phyloP scores from a whole-genome alignment of 2,888 invertebrate genomes.

The Sarcophaga carnaria region DNA sequence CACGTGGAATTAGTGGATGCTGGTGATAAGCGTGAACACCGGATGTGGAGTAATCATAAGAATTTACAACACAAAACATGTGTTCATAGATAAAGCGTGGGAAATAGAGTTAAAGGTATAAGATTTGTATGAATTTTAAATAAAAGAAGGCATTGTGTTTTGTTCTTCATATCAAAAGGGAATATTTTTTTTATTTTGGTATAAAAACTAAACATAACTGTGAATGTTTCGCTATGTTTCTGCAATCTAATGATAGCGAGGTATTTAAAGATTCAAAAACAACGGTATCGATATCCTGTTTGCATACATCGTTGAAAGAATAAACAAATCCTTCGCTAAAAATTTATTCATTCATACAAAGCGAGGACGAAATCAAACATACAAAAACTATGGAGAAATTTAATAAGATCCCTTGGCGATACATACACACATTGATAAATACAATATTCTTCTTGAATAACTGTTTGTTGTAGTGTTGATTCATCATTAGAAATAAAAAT shows the following conservation, averaged over 20 bases:
- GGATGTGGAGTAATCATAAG: conserved; percentile 31
- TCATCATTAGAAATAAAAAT: neutral
- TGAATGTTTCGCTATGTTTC: neutral
- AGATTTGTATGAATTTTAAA: neutral
- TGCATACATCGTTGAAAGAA: neutral
- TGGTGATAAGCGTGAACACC: conserved; percentile 39
- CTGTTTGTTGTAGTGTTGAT: no score
- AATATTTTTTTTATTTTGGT: neutral
- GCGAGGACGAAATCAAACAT: neutral
- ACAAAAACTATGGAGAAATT: neutral
- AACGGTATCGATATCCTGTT: neutral
- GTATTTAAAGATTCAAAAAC: neutral
- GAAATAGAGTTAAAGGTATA: neutral
- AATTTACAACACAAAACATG: neutral
- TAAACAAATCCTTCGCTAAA: neutral
- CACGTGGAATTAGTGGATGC: conserved; percentile 33
- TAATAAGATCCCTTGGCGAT: neutral
- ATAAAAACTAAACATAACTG: neutral
- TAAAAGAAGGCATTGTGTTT: neutral
- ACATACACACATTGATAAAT: neutral
- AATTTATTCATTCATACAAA: neutral
- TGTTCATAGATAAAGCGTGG: conserved; percentile 38
- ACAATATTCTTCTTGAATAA: neutral
- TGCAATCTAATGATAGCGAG: neutral
- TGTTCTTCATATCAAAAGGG: neutral